Percentiles rank a stretch among this genome's conserved stretches.
Conservation (phyloP, 2,797 vertebrate genomes). For the Chelonia mydas region DNA sequence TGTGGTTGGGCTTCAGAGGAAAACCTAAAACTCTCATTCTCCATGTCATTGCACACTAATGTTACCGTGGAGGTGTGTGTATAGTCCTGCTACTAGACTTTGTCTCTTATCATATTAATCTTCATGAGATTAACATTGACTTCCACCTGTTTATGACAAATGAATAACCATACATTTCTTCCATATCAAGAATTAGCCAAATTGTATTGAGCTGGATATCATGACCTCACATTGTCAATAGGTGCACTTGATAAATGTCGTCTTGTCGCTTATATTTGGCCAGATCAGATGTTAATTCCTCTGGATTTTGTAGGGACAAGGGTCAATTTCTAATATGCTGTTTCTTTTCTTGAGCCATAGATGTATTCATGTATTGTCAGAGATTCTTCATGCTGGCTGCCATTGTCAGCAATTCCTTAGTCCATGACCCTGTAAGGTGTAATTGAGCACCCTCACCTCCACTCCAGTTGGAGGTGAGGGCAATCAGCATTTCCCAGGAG, state of each 20-base stretch:
- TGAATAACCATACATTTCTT: constrained; percentile 46
- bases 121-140: neutral
- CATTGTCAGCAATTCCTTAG: constrained; percentile 57
- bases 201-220: constrained; percentile 21
- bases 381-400: neutral
- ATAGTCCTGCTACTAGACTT: neutral
- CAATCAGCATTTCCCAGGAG: neutral
- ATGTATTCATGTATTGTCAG: neutral
- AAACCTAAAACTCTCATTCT: neutral
- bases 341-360: constrained; percentile 45
- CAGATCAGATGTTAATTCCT: constrained; percentile 66
- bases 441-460: constrained; percentile 27
- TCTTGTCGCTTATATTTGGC: constrained; percentile 57
- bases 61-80: neutral
- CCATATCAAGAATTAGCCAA: constrained; percentile 43
- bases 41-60: neutral
- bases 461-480: neutral
- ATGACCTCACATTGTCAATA: constrained; percentile 16
- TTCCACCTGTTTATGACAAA: constrained; percentile 37
- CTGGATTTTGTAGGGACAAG: constrained; percentile 11
- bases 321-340: constrained; percentile 46
- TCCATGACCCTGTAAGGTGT: constrained; percentile 42
- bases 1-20: neutral
- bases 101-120: neutral
- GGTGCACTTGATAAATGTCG: constrained; percentile 65